Conservation (phyloP, 2,888 invertebrate species). For the Heliothis peltigera region DNA sequence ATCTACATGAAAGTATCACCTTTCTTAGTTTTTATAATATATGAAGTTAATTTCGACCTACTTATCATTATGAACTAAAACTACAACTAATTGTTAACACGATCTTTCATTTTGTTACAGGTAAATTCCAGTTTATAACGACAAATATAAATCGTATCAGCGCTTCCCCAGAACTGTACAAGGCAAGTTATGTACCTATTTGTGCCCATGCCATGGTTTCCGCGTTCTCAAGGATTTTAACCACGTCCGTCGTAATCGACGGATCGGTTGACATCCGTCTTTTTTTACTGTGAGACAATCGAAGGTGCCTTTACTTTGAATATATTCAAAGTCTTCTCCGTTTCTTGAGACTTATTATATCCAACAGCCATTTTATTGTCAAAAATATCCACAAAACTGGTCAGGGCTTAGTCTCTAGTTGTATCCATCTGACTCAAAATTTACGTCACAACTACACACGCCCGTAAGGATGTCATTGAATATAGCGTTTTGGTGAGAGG, state of each 20-base stretch:
- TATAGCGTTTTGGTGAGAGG: no score
- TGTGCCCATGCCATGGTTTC: conserved; percentile 32
- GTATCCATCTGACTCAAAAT: neutral
- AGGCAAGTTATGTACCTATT: conserved; percentile 48
- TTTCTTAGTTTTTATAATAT: neutral
- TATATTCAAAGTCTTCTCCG: neutral
- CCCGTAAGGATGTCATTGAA: no score
- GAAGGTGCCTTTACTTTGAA: neutral
- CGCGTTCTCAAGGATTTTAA: conserved; percentile 54
- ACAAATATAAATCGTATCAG: conserved; percentile 10
- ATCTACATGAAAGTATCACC: neutral
- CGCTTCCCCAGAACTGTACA: conserved; percentile 3
- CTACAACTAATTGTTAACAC: no score
- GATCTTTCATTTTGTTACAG: conserved; percentile 46
- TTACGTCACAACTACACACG: no score
- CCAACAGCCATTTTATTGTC: neutral
- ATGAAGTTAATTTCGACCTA: neutral
- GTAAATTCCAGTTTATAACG: conserved; percentile 33
- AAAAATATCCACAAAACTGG: neutral
- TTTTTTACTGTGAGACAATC: conserved; percentile 12
- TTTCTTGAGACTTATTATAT: neutral
- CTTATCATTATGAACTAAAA: no score
- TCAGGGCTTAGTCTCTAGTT: neutral
- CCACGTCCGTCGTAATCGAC: conserved; percentile 30
- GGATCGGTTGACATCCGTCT: conserved; percentile 36